Percentiles rank a stretch among this genome's conserved stretches.
Conservation (phyloP, 2,888 invertebrate genomes). For the Drosophila vallismaia region DNA sequence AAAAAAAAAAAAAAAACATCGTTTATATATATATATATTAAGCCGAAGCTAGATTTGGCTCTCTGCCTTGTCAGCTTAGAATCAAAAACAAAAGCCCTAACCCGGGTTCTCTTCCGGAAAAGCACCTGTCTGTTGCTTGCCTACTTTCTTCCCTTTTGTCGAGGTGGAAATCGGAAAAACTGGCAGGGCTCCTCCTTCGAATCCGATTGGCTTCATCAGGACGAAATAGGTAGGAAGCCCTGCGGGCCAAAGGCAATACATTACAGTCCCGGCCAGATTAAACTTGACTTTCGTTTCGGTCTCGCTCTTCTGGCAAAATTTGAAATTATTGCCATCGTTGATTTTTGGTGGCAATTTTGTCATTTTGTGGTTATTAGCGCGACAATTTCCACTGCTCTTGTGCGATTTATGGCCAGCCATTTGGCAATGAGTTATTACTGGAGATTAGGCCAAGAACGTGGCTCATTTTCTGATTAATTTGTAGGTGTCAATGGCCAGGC, state of each 20-base stretch:
- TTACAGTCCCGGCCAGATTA: constrained; percentile 58
- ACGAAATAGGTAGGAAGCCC: constrained; percentile 16
- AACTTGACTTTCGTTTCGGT: constrained; percentile 54
- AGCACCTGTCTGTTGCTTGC: constrained; percentile 73
- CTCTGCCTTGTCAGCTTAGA: constrained; percentile 64
- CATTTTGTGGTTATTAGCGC: constrained; percentile 55
- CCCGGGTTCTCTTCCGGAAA: constrained; percentile 23
- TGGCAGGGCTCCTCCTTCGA: constrained; percentile 24
- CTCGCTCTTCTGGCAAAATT: constrained; percentile 21
- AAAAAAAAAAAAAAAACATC: constrained; percentile 4
- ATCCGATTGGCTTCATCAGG: constrained; percentile 76
- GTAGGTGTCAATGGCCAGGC: constrained; percentile 61
- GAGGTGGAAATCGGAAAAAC: constrained; percentile 9
- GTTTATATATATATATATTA: neutral
- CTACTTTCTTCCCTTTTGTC: constrained; percentile 44
- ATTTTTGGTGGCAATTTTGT: constrained; percentile 48
- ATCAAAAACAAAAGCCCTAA: constrained; percentile 61
- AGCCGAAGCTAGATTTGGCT: constrained; percentile 22
- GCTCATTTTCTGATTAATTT: constrained; percentile 65
- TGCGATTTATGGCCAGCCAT: constrained; percentile 45
- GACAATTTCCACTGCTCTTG: constrained; percentile 43
- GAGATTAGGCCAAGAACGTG: constrained; percentile 60
- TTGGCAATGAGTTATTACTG: constrained; percentile 66
- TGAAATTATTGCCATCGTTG: constrained; percentile 51
- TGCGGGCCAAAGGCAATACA: constrained; percentile 54